phyloP scores from a whole-genome alignment of 2,888 invertebrate genomes.

The Shargacucullia verbasci region DNA sequence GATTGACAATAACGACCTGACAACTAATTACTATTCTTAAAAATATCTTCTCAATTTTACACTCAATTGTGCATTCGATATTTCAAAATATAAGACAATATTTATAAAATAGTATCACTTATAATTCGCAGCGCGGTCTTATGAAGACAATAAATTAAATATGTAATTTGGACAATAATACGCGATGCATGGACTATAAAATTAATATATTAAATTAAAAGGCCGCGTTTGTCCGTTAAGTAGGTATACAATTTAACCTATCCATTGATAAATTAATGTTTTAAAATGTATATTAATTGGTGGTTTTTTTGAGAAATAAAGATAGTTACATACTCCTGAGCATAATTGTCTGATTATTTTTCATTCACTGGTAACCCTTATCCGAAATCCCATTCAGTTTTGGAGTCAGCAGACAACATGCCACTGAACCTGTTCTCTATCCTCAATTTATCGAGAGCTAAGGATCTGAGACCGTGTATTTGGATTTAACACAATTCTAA shows the following conservation, averaged over 20 bases:
- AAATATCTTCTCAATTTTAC: constrained; percentile 38
- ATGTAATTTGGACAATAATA: constrained; percentile 60
- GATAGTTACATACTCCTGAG: constrained; percentile 87
- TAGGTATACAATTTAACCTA: constrained; percentile 75
- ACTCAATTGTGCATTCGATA: constrained; percentile 50
- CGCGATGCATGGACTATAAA: constrained; percentile 47
- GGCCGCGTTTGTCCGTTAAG: constrained; percentile 66
- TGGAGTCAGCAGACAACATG: too few species aligned
- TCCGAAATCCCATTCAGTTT: too few species aligned
- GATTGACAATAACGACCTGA: neutral
- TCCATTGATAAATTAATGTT: constrained; percentile 76
- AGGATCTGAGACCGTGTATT: too few species aligned
- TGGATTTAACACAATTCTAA: too few species aligned
- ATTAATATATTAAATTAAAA: constrained; percentile 39
- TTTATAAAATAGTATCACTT: constrained; percentile 39
- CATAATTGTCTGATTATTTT: constrained; percentile 77
- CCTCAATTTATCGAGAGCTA: too few species aligned
- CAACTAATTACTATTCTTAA: constrained; percentile 11
- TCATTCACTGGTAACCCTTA: constrained; percentile 23
- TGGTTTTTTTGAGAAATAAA: constrained; percentile 86
- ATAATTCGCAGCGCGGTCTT: constrained; percentile 52
- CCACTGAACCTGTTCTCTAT: too few species aligned
- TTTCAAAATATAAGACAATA: constrained; percentile 48
- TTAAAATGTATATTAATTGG: constrained; percentile 85
- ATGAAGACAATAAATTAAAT: constrained; percentile 59